Base-by-base conservation (phyloP, 2,797 vertebrate genomes). In the Scolopax rusticola region DNA sequence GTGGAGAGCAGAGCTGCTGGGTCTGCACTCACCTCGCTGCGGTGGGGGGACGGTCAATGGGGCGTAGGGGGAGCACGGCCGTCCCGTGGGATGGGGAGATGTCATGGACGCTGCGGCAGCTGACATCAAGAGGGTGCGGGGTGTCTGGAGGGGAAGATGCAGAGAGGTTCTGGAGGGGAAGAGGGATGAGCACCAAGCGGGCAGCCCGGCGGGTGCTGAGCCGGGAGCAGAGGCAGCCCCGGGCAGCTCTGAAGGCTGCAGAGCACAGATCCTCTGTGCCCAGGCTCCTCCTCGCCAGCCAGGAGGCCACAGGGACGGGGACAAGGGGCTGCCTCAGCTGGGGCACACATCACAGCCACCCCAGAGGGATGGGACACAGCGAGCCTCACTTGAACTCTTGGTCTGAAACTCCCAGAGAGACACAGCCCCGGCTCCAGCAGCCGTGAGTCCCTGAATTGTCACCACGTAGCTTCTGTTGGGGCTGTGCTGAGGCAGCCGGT, bases 291-390 rank as follows among this genome's bases (percentile, higher is more conserved):
- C 5, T 2, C 2, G 2, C 13, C 0, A 6, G 28, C 51, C 30
- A 9, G 43, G 38, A 59, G 50, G 59, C 24, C 73, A 3, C 19
- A 1, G 24, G n/a, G 51, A 48, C 23, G 56, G 48, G 17, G 14
- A 19, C 36, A 1, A 18, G 18, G n/a, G 41, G 41, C 54, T 54
- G 68, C 25, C 25, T 47, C 54, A 5, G 33, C 8, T 4, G 0
- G 20, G n/a, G 24, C 8, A 2, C n/a, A 8, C 2, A 4, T 20
- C 3, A 1, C 0, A 33, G 43, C 17, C 70, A 15, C 10, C 15
- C 15, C 2, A 1, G 3, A 9, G 56, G 19, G 2, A 2, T 1
- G 32, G 24, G 16, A 3, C 71, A 1, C 11, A 0, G 40, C 8
- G 1, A 45, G 32, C 57, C 36, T 57, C 20, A 96, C 96, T 84